These are phyloP conservation scores for Eupithecia vulgata DNA, from an alignment of 2,888 invertebrate species.

Conservation along the genomic window DNA sequence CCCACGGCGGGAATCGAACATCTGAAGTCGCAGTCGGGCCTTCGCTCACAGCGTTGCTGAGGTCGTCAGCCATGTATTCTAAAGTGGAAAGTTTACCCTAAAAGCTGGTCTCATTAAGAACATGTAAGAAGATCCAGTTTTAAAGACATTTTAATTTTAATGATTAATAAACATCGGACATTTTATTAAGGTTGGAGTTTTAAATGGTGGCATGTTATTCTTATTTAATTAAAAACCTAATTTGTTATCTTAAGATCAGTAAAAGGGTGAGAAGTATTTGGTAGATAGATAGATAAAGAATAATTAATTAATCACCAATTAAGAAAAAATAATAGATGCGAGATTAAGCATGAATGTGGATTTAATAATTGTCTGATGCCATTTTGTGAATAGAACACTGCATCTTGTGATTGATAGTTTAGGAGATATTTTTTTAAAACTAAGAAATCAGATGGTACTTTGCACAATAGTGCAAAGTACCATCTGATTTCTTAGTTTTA, in stretches of 20 bases:
- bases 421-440: too few species aligned
- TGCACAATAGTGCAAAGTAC: too few species aligned
- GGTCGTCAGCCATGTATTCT: too few species aligned
- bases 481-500: too few species aligned
- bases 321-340: too few species aligned
- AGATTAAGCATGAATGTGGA: not conserved
- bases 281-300: not conserved
- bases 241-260: not conserved
- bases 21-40: too few species aligned
- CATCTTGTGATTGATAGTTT: too few species aligned
- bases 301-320: too few species aligned
- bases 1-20: too few species aligned
- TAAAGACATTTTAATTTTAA: not conserved
- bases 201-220: not conserved
- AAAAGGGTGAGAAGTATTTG: not conserved
- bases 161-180: not conserved
- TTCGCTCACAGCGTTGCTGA: too few species aligned
- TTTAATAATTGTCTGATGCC: not conserved
- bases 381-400: too few species aligned
- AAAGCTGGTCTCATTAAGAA: not conserved
- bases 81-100: not conserved
- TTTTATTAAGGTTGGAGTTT: not conserved
- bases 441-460: too few species aligned
- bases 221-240: conserved; percentile 1
- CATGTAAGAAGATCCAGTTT: not conserved